Conservation (phyloP, 1,140 invertebrate genomes). For the Drosophila kurseongensis region DNA sequence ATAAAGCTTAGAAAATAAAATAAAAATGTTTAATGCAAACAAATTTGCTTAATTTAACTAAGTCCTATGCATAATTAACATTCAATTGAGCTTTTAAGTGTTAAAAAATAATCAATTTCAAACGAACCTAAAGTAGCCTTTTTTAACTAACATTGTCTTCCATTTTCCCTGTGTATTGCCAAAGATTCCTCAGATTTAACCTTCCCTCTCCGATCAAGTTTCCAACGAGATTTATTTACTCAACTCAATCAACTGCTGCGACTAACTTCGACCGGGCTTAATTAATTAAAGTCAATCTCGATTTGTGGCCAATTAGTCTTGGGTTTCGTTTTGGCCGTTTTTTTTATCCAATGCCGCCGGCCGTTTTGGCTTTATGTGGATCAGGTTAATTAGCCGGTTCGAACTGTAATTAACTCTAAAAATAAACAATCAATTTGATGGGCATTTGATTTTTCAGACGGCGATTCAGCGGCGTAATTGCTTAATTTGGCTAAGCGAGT, state of each 20-base stretch:
- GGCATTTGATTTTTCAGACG: constrained; percentile 36
- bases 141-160: not conserved
- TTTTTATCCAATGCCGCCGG: constrained; percentile 34
- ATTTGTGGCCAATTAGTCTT: constrained; percentile 74
- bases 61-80: no score
- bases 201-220: constrained; percentile 35
- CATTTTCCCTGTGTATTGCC: not conserved
- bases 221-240: constrained; percentile 52
- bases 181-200: constrained; percentile 6
- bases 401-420: constrained; percentile 61
- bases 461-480: constrained; percentile 53
- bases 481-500: constrained; percentile 75
- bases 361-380: constrained; percentile 62
- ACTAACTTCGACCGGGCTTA: constrained; percentile 41
- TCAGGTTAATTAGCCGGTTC: constrained; percentile 70
- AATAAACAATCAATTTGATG: constrained; percentile 69
- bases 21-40: no score
- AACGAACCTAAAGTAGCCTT: no score
- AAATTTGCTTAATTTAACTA: no score
- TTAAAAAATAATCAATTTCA: no score
- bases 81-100: no score
- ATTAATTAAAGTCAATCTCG: constrained; percentile 75
- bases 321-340: constrained; percentile 55
- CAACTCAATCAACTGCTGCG: constrained; percentile 54
- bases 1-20: no score